phyloP scores from a whole-genome alignment of 2,113 vertebrate species.

The Lamprotornis superbus region DNA sequence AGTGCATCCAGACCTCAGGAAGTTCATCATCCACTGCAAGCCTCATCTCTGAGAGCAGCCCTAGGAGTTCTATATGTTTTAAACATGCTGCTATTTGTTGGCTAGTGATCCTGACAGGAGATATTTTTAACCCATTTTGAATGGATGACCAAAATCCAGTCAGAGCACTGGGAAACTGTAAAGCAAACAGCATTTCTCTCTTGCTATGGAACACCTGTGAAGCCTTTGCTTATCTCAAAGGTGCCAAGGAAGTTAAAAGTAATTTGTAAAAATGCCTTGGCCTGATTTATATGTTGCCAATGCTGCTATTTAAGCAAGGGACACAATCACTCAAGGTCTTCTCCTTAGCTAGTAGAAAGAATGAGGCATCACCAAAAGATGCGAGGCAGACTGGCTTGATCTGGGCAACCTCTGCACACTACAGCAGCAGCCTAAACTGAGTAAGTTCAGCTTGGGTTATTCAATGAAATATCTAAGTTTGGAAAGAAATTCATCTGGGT shows the following conservation, averaged over 20 bases:
- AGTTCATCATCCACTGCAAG: background rate
- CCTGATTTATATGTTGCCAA: background rate
- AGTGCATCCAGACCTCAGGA: fast-evolving
- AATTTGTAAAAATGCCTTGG: background rate
- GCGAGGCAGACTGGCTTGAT: background rate
- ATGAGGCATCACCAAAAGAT: background rate
- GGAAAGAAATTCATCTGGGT: background rate
- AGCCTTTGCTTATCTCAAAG: background rate
- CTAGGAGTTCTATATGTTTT: background rate
- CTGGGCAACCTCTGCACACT: background rate
- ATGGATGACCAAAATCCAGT: background rate
- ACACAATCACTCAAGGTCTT: background rate
- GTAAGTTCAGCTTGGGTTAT: background rate
- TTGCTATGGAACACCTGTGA: background rate
- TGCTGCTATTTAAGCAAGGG: background rate
- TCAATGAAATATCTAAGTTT: background rate
- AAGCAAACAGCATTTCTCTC: background rate
- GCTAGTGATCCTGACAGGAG: background rate
- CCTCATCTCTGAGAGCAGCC: background rate
- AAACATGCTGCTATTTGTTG: background rate
- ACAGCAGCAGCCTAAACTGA: background rate
- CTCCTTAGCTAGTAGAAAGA: background rate
- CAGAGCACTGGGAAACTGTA: background rate
- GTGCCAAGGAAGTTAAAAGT: background rate
- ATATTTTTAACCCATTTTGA: background rate